Base-by-base conservation (phyloP, 2,797 vertebrate species). In the Champsocephalus esox region DNA sequence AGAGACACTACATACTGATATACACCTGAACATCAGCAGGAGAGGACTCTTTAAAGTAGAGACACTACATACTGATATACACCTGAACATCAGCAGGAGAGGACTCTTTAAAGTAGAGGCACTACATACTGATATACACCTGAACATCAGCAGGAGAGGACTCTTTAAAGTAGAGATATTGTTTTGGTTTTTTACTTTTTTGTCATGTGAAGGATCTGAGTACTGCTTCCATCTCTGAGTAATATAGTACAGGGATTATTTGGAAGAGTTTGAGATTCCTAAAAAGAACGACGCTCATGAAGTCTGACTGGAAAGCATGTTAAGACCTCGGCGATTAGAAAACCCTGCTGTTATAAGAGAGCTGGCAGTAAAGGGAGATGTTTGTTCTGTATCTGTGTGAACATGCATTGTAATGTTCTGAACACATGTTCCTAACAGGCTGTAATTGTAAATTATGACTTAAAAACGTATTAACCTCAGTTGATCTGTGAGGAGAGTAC, bases 291-390 rank as follows among this genome's bases (percentile, higher is more conserved):
- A 72, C 80, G 65, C 86, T 89, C 79, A 79, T 70, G 75, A 73
- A 78, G 44, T 81, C 83, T 21, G 66, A 19, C 77, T 83, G 83
- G 86, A 90, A 92, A 89, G 58, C 86, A 75, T 89, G 88, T 63
- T 44, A 72, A 48, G 79, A 67, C 85, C 72, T 78, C 43, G 84
- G 88, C 84, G 9, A 66, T 55, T 84, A 77, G 85, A 88, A 79
- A 84, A 84, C 69, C 72, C 75, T 44, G 14, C 13, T 19, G 52
- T 64, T 66, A 54, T 71, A 74, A 86, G 87, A 66, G 16, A 54
- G 55, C 76, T 87, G 81, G 72, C 73, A 72, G 78, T 73, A 14
- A 45, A 64, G 45, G 66, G 59, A 75, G 74, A 57, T 55, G 70
- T 62, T 43, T 49, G 60, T 46, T 60, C 9, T 1, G 12, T 57